phyloP scores from a whole-genome alignment of 2,888 invertebrate species.

The Mimas tiliae region DNA sequence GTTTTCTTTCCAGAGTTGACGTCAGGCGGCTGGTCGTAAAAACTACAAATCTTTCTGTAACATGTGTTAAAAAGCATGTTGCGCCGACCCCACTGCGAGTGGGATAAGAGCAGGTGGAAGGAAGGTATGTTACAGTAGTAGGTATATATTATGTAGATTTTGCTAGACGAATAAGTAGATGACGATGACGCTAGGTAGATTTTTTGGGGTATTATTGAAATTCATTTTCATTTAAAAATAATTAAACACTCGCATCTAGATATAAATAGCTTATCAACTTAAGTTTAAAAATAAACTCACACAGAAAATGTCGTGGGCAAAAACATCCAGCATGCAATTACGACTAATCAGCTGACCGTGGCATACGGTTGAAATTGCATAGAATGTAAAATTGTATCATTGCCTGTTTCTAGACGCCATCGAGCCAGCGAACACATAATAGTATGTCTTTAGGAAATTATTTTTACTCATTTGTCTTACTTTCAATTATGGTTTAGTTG shows the following conservation, averaged over 20 bases:
- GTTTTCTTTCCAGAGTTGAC: too few species aligned
- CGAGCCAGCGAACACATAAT: neutral
- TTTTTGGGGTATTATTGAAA: too few species aligned
- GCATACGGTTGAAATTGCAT: conserved; percentile 24
- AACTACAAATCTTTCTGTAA: too few species aligned
- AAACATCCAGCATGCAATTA: conserved; percentile 17
- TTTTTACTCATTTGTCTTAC: neutral
- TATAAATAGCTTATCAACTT: neutral
- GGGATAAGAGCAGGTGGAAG: too few species aligned
- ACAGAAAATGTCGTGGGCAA: conserved; percentile 10
- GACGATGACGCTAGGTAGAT: too few species aligned
- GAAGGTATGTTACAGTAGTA: too few species aligned
- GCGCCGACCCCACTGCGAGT: too few species aligned
- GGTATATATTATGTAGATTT: too few species aligned
- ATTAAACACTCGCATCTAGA: neutral
- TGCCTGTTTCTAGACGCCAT: conserved; percentile 13
- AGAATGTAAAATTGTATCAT: conserved; percentile 14
- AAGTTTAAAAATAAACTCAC: conserved; percentile 11
- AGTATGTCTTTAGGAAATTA: neutral
- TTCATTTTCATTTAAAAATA: too few species aligned
- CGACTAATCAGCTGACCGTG: conserved; percentile 21
- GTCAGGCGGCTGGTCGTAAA: too few species aligned
- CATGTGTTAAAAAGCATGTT: too few species aligned
- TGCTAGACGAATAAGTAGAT: too few species aligned
- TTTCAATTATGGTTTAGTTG: neutral